These are phyloP conservation scores for Brenthis hecate DNA, from an alignment of 2,888 invertebrate genomes.

Conservation along the genomic window DNA sequence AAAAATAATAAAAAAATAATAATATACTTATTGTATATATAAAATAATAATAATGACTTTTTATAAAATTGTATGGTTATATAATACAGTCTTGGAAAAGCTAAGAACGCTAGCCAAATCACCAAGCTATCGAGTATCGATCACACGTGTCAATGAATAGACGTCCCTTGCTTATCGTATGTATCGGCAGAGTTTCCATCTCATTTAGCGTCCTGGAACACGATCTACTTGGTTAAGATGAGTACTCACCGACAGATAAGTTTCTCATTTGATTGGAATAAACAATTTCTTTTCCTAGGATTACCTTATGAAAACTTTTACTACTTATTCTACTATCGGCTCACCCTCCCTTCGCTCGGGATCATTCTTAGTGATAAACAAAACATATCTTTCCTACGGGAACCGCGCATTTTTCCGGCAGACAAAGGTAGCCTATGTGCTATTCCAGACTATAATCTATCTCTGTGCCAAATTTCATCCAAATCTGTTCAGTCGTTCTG, in stretches of 20 bases:
- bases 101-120: constrained; percentile 8
- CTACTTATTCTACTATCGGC: neutral
- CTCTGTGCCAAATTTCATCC: no score
- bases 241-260: constrained; percentile 4
- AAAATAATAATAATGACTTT: no score
- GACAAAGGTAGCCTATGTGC: no score
- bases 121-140: constrained; percentile 23
- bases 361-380: neutral
- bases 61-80: neutral
- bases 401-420: no score
- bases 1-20: no score
- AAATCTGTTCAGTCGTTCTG: no score
- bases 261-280: constrained; percentile 10
- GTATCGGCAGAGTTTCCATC: constrained; percentile 66
- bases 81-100: constrained; percentile 12
- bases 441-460: no score
- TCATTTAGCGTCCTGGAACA: constrained; percentile 53
- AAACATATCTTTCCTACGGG: no score
- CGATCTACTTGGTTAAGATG: constrained; percentile 8
- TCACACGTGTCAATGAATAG: constrained; percentile 30
- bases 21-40: no score
- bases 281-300: neutral
- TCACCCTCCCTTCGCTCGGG: no score
- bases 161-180: constrained; percentile 50
- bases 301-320: neutral